These are phyloP conservation scores for Pristionchus arcanus DNA, from an alignment of 2,888 invertebrate genomes.

Conservation along the genomic window DNA sequence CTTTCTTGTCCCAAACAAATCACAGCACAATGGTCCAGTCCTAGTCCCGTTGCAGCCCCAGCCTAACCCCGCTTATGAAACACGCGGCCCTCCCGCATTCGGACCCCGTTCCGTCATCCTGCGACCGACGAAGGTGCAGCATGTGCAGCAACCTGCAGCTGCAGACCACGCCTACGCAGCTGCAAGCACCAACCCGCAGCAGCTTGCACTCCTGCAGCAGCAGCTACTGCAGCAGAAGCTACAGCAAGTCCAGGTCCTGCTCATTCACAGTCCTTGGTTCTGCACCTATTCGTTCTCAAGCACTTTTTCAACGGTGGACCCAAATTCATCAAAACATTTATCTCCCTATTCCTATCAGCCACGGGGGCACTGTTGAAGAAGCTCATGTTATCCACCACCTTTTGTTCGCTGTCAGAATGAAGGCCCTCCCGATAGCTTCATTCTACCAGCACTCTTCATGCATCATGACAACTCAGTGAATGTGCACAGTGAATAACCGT, in stretches of 20 bases:
- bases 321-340: too few species aligned
- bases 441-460: too few species aligned
- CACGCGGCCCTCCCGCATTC: not conserved
- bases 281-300: slow-evolving; percentile 9
- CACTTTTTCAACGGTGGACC: too few species aligned
- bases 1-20: too few species aligned
- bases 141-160: not conserved
- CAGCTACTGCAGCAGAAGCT: not conserved
- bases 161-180: not conserved
- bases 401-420: too few species aligned
- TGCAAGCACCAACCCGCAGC: not conserved
- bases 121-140: not conserved
- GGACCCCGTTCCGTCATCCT: not conserved
- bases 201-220: not conserved
- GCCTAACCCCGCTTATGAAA: slow-evolving; percentile 42
- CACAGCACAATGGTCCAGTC: not conserved
- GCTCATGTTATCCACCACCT: too few species aligned
- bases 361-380: too few species aligned
- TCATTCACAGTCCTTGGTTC: slow-evolving; percentile 16
- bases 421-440: too few species aligned
- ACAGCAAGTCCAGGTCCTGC: slow-evolving; percentile 36
- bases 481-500: not conserved
- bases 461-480: not conserved
- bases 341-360: too few species aligned
- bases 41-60: slow-evolving; percentile 21